Base-by-base conservation (phyloP, 2,797 vertebrate species). In the Meda fulgida region DNA sequence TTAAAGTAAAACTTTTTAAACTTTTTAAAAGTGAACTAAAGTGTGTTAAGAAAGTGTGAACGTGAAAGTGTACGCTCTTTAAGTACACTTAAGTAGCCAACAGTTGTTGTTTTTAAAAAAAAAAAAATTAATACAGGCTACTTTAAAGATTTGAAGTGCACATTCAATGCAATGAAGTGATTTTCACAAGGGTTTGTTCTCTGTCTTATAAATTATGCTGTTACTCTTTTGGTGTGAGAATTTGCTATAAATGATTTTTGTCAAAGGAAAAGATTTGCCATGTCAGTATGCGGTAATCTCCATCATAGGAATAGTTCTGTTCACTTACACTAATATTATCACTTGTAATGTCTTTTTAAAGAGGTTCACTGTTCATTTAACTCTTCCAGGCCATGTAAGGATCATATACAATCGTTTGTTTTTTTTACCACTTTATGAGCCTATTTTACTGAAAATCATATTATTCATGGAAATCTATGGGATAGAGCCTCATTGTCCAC, bases 281-380 rank as follows among this genome's bases (percentile, higher is more conserved):
- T 8, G 26, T 48, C 43, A 72, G 18, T 48, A 48, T 29, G 46
- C 8, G 5, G 71, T 21, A 26, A 51, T 51, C 26, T 48, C 26
- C 29, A 73, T 21, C 5, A 31, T 6, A 73, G 7, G 8, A 55
- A 58, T 21, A 1, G 23, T 26, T 26, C 23, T 60, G 55, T 60
- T 58, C 55, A 48, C n/a, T n/a, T 29, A 5, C 3, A 10, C 70
- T 72, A 10, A 3, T 51, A 51, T 21, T 29, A 26, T 1, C 40
- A 26, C n/a, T 8, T n/a, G 38, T 71, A 51, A 73, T 36, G 48
- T 13, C 43, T 73, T 73, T 73, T 72, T 29, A 72, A 72, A 48
- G 18, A 31, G 26, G 43, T 51, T 23, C 29, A 2, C 5, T 51
- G 26, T 34, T 53, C 31, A 34, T 1, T 21, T 73, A 26, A 31